Evolutionary conservation across 2,797 vertebrate genomes (phyloP), one percentile per base, ranked within the genome.

Genomic region (Fringilla coelebs): DNA sequence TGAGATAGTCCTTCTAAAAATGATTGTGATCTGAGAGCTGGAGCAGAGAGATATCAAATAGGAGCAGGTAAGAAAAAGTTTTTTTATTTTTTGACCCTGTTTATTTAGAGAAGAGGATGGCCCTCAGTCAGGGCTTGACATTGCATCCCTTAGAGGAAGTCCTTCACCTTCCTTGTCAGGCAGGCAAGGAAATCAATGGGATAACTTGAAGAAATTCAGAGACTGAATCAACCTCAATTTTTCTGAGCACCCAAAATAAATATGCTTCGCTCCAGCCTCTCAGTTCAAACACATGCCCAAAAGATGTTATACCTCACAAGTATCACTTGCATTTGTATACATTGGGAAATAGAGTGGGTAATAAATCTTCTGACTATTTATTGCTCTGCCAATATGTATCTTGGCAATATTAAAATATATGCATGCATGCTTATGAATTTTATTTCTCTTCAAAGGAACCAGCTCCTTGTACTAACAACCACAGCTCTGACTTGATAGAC

Each of bases 391-490:
- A 95, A 95, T 95, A 94, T 87, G 67, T 68, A 93, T 96, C 94
- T 95, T 90, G 72, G 93, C 84, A 95, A 89, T 96, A 96, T 94
- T 96, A 85, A 96, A 97, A 96, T 95, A 94, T 93, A 94, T 95
- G 89, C 88, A 89, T 90, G 73, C 94, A 85, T 85, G 74, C 85
- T 95, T 97, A 94, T 96, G 94, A 95, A 95, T 95, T 96, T 95
- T 96, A 96, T 95, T 97, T 96, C 79, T 96, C 86, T 96, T 96
- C 96, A 97, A 95, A 96, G 92, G 62, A 96, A 60, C 48, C 78
- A 87, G 91, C 87, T 96, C 61, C 89, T 93, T 77, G 46, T 90
- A 76, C 88, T 96, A 89, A 96, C 90, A 94, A 75, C 72, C 84
- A 85, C 91, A 92, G 74, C 90, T 90, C 89, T 60, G 83, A 88